phyloP scores from a whole-genome alignment of 2,113 vertebrate species.

The Brachyistius frenatus region DNA sequence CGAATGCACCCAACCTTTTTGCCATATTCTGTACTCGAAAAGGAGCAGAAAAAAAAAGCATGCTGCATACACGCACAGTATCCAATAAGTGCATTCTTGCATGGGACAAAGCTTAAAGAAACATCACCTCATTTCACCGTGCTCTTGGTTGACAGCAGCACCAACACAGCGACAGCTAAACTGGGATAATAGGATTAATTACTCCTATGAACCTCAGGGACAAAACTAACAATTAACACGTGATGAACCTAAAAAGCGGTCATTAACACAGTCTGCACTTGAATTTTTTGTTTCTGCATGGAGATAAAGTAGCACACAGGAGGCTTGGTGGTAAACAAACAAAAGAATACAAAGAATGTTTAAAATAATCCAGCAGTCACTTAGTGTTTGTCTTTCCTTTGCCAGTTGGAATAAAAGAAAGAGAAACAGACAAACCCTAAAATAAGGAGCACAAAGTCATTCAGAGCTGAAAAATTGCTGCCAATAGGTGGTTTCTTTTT shows the following conservation, averaged over 20 bases:
- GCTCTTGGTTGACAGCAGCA: slow-evolving; percentile 53
- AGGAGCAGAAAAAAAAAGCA: too few species aligned
- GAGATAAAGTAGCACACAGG: background rate
- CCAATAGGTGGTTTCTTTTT: slow-evolving; percentile 13
- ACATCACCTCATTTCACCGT: slow-evolving; percentile 4
- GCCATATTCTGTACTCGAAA: too few species aligned
- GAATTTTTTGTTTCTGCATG: background rate
- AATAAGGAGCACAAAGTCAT: background rate
- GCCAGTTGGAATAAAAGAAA: slow-evolving; percentile 1
- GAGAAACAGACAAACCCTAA: background rate
- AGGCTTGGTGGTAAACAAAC: background rate
- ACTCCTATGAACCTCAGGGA: slow-evolving; percentile 30
- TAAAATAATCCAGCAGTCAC: slow-evolving; percentile 17
- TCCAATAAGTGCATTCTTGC: background rate
- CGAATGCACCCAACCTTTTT: too few species aligned
- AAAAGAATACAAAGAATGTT: background rate
- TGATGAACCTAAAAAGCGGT: slow-evolving; percentile 27
- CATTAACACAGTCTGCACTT: slow-evolving; percentile 17
- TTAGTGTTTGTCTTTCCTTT: background rate
- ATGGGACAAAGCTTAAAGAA: slow-evolving; percentile 4
- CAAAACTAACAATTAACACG: slow-evolving; percentile 26
- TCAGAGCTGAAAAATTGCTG: slow-evolving; percentile 2
- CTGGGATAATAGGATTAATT: slow-evolving; percentile 60
- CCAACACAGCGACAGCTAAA: slow-evolving; percentile 51
- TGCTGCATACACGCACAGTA: background rate